phyloP scores from a whole-genome alignment of 2,797 vertebrate genomes.

The Numenius phaeopus region DNA sequence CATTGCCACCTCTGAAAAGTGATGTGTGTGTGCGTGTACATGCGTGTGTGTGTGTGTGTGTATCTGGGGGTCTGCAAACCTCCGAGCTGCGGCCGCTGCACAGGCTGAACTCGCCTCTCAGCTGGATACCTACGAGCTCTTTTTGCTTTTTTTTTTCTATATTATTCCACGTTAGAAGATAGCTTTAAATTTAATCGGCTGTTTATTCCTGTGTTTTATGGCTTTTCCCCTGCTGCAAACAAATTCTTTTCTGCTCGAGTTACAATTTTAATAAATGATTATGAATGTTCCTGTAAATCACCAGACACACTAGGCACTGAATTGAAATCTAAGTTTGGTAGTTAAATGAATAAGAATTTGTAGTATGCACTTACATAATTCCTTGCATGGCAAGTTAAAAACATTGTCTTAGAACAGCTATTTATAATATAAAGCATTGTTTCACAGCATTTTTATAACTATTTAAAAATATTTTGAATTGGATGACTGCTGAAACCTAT shows the following conservation, averaged over 20 bases:
- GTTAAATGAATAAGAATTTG: slow-evolving; percentile 42
- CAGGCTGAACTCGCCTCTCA: neutral
- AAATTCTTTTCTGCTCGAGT: slow-evolving; percentile 33
- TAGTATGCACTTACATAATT: slow-evolving; percentile 33
- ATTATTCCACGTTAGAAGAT: neutral
- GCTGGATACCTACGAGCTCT: neutral
- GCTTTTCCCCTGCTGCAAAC: slow-evolving; percentile 21
- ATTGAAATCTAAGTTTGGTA: neutral
- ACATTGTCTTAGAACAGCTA: slow-evolving; percentile 42
- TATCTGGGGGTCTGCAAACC: neutral
- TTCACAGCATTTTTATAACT: slow-evolving; percentile 19
- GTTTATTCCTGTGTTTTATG: slow-evolving; percentile 19
- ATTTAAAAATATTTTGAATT: slow-evolving; percentile 56
- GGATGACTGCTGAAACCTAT: neutral
- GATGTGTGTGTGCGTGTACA: neutral
- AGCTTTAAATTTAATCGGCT: neutral
- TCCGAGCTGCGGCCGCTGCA: neutral
- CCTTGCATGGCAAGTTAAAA: slow-evolving; percentile 46
- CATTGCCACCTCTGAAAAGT: slow-evolving; percentile 3
- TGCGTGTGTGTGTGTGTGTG: neutral
- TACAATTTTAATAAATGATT: slow-evolving; percentile 38
- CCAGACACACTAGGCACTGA: neutral
- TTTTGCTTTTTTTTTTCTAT: neutral
- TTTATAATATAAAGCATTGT: slow-evolving; percentile 33
- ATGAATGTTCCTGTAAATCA: slow-evolving; percentile 51